Evolutionary conservation across 2,113 vertebrate species (phyloP), one percentile per base, ranked within the genome.

Genomic region (Sebastes fasciatus): DNA sequence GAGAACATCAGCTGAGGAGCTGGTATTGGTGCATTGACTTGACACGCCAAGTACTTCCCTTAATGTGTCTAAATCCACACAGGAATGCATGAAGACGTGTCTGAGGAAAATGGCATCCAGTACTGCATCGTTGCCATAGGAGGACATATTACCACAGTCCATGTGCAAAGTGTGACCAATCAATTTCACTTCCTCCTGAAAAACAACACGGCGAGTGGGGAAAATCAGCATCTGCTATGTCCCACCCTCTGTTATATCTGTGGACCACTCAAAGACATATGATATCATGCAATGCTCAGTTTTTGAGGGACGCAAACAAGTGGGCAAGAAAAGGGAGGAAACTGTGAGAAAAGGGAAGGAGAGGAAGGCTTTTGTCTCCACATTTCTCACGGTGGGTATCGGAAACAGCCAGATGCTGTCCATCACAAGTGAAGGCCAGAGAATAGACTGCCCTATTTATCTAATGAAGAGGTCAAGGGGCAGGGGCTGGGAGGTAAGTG

Each of bases 21-120:
- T 71, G 64, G 58, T 49, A 2, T 46, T 55, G 51, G 10, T 55
- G 51, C 51, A 43, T 14, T 76, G 77, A 91, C 82, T 83, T 84
- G 60, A 91, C 86, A 84, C 52, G 76, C 77, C 81, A 82, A 85
- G 85, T 89, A 86, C 90, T 87, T 88, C 60, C 21, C 78, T 76
- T 91, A 93, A 94, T 88, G 86, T 85, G 88, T 87, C 90, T 77
- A 91, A 93, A 93, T 91, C 80, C 77, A 87, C 70, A 45, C 17
- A 77, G 89, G 89, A 94, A 94, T 93, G 92, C 86, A 85, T 93
- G 86, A 90, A 90, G 88, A 91, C 74, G 84, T 89, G 81, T 88
- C 77, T 62, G 70, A 86, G 88, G 81, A 86, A 83, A 89, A 91
- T 65, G 81, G 72, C 84, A 85, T 82, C 74, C 69, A 58, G 75